Evolutionary conservation across 1,140 invertebrate genomes (phyloP).

Genomic region (Acromyrmex heyeri): DNA sequence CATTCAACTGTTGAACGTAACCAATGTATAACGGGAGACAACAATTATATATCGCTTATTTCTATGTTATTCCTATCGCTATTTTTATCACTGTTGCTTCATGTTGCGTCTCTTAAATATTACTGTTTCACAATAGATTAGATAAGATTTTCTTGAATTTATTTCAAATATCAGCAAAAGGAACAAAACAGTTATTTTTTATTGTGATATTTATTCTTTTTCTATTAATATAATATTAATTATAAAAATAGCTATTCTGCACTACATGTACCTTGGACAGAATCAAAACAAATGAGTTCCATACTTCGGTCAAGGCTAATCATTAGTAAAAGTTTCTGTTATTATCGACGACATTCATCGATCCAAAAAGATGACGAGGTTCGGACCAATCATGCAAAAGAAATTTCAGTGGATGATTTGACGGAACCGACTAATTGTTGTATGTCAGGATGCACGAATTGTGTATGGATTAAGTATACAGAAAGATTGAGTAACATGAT

Average conservation of each 20-base stretch:
- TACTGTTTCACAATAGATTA: slow-evolving; percentile 9
- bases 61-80: no score
- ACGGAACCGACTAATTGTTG: slow-evolving; percentile 94
- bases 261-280: not conserved
- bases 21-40: no score
- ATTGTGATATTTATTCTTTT: not conserved
- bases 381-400: not conserved
- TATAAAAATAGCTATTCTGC: not conserved
- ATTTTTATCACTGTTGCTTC: no score
- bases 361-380: slow-evolving; percentile 12
- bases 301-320: not conserved
- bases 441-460: slow-evolving; percentile 97
- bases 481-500: slow-evolving; percentile 92
- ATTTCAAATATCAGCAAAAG: not conserved
- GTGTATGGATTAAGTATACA: slow-evolving; percentile 97
- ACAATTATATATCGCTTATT: no score
- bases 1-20: no score
- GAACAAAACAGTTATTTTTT: not conserved
- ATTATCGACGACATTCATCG: slow-evolving; percentile 20
- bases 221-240: not conserved
- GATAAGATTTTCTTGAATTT: not conserved
- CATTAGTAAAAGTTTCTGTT: not conserved
- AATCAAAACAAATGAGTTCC: slow-evolving; percentile 21
- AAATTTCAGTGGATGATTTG: slow-evolving; percentile 71
- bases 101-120: not conserved